A percentile compares a stretch with the other conserved stretches of the same genome.
These are phyloP conservation scores for Bombus cullumanus DNA, from an alignment of 1,140 invertebrate genomes.

Conservation along the genomic window DNA sequence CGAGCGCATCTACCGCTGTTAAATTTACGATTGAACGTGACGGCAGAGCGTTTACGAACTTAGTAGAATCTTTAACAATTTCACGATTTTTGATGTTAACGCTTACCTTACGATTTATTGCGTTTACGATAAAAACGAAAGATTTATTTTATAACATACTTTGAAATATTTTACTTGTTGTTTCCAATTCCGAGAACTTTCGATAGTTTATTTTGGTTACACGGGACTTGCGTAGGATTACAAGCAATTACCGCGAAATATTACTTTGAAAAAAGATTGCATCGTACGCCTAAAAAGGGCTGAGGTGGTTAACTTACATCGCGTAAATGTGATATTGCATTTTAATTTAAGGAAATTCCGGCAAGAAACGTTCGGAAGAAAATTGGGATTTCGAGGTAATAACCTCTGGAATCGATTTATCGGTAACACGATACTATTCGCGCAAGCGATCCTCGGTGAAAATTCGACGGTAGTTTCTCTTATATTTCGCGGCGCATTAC, in stretches of 20 bases:
- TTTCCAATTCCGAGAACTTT: neutral
- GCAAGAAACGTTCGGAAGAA: neutral
- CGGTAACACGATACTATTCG: constrained; percentile 16
- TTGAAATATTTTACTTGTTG: neutral
- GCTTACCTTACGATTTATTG: neutral
- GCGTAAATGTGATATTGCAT: neutral
- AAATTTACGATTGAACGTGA: constrained; percentile 14
- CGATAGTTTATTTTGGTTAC: neutral
- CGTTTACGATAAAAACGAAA: neutral
- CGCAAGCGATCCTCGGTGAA: neutral
- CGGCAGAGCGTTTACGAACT: neutral
- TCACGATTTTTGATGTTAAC: neutral
- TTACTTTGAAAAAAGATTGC: neutral
- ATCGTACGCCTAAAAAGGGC: neutral
- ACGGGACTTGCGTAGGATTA: neutral
- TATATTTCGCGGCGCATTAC: neutral
- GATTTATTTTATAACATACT: neutral
- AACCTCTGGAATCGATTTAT: neutral
- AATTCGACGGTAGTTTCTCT: constrained; percentile 25
- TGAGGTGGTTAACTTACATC: neutral
- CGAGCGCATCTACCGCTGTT: constrained; percentile 2
- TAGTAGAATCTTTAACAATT: neutral
- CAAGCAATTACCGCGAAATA: neutral
- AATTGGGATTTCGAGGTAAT: neutral
- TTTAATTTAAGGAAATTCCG: neutral